Base-by-base conservation (phyloP, 1,140 invertebrate species). In the Sinella curviseta region DNA sequence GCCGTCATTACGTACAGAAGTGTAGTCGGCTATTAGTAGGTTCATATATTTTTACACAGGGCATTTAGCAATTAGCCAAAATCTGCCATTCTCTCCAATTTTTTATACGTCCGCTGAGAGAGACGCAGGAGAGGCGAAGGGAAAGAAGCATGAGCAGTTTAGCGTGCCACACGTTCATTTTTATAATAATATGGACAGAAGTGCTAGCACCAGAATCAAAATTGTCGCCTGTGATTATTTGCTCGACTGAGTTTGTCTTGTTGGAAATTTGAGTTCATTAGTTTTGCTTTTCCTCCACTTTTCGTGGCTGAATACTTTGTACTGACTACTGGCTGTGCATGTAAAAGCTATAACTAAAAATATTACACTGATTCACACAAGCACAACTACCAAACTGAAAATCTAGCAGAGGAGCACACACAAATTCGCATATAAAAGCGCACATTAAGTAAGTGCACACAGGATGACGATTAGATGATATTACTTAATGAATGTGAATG, bases 141-240 rank as follows among this genome's bases (percentile, higher is more conserved):
- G n/a, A n/a, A n/a, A n/a, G n/a, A n/a, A n/a, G n/a, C n/a, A n/a
- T n/a, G n/a, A n/a, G n/a, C n/a, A n/a, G n/a, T 48, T 48, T 20
- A 48, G 8, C 20, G 39, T 48, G 39, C 20, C 8, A 8, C 39
- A 48, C 20, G 39, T 48, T 48, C 39, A 20, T 48, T 48, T 48
- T 48, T 48, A n/a, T 48, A 48, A 48, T 48, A 48, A 48, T 48
- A 48, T 12, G 8, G 39, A 48, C 39, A 20, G 20, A 48, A 48
- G 8, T 48, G 20, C 39, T 20, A 48, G 39, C 20, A 12, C 8
- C 20, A 70, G 24, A 70, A 33, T 31, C n/a, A 33, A 70, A 70
- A 70, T 70, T 70, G 65, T 70, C 65, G 65, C 65, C 65, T 70
- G n/a, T n/a, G 65, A 70, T 33, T 70, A 70, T 70, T 70, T 70